Conservation (phyloP, 2,888 invertebrate species). For the Furcula furcula region DNA sequence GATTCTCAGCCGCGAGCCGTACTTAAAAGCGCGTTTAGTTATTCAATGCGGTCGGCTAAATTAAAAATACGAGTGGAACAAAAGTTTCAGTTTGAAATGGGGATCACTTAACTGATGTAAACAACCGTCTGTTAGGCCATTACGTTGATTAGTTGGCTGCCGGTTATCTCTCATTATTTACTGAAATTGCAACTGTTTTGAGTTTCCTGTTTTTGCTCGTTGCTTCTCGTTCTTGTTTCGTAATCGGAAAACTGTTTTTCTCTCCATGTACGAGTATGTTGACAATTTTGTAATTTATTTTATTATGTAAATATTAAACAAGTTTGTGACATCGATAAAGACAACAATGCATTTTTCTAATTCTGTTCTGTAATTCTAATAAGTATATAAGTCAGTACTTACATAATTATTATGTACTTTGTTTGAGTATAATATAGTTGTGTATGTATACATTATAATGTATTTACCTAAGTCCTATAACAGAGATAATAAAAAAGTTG, state of each 20-base stretch:
- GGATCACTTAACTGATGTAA: slow-evolving; percentile 11
- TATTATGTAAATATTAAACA: too few relatives aligned
- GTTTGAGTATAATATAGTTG: too few relatives aligned
- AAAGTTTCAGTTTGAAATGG: slow-evolving; percentile 16
- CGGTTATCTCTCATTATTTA: slow-evolving; percentile 6
- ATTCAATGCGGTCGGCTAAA: slow-evolving; percentile 14
- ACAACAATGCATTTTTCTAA: too few relatives aligned
- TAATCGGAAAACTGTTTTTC: not conserved
- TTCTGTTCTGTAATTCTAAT: too few relatives aligned
- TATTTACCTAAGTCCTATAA: too few relatives aligned
- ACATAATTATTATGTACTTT: too few relatives aligned
- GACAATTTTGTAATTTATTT: not conserved
- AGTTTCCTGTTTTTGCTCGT: not conserved
- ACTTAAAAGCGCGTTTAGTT: slow-evolving; percentile 24
- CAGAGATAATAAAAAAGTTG: too few relatives aligned
- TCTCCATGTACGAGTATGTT: not conserved
- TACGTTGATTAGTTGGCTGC: slow-evolving; percentile 11
- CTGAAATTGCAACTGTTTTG: slow-evolving; percentile 1
- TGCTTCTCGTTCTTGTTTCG: not conserved
- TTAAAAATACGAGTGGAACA: slow-evolving; percentile 17
- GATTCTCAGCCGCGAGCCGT: slow-evolving; percentile 11
- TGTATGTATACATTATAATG: too few relatives aligned
- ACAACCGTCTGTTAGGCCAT: slow-evolving; percentile 7
- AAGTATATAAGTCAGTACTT: too few relatives aligned
- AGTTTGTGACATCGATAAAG: too few relatives aligned